A percentile compares a stretch with the other conserved stretches of the same genome.
Evolutionary conservation across 2,113 vertebrate genomes (phyloP).

Genomic region (Cairina moschata): DNA sequence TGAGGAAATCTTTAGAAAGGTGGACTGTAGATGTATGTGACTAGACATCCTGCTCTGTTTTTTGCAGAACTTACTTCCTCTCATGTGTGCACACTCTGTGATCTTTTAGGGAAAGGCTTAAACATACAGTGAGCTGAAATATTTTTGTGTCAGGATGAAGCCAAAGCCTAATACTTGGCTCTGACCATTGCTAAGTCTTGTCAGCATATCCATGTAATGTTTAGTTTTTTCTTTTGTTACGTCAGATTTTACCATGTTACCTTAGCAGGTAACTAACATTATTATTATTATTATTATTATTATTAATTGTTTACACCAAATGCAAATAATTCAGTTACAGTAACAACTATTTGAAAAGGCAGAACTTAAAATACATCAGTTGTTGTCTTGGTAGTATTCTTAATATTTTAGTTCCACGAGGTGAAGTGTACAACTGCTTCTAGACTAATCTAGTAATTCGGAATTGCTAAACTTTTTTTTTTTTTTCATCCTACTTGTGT

Average conservation of each 20-base stretch:
- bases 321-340: not conserved
- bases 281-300: not conserved
- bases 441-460: not conserved
- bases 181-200: not conserved
- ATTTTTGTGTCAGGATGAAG: not conserved
- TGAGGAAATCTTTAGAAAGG: not conserved
- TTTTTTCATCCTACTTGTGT: not conserved
- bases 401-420: not conserved
- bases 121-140: not conserved
- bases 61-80: not conserved
- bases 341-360: not conserved
- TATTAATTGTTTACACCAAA: not conserved
- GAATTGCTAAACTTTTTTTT: not conserved
- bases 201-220: not conserved
- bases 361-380: not conserved
- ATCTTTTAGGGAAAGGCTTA: not conserved
- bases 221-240: not conserved
- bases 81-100: not conserved
- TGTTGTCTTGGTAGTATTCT: not conserved
- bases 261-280: not conserved
- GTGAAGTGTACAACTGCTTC: not conserved
- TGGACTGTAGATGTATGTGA: not conserved
- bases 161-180: not conserved
- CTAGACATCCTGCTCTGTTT: too few species aligned
- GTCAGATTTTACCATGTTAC: not conserved